Conservation (phyloP, 2,888 invertebrate species). For the Coenonympha glycerion region DNA sequence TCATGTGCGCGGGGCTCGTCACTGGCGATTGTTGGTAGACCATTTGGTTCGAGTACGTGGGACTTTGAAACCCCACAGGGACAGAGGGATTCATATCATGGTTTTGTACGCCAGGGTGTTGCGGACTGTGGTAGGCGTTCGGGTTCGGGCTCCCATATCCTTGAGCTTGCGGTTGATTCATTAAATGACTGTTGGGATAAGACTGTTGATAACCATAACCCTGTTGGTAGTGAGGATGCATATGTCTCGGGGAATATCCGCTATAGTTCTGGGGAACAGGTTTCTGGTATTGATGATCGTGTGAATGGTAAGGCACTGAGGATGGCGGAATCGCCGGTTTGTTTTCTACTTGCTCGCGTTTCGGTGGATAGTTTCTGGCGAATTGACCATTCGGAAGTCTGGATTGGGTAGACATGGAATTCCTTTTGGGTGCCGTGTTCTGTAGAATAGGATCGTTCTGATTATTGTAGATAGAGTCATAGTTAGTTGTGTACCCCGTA, state of each 20-base stretch:
- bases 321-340: conserved; percentile 39
- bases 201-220: conserved; percentile 61
- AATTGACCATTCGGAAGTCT: conserved; percentile 61
- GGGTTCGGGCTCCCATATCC: conserved; percentile 59
- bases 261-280: conserved; percentile 50
- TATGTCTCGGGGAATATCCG: conserved; percentile 56
- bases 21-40: conserved; percentile 43
- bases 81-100: conserved; percentile 56
- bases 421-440: conserved; percentile 56
- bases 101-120: conserved; percentile 61
- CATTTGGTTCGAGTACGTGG: conserved; percentile 59
- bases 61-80: conserved; percentile 63
- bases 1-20: conserved; percentile 56
- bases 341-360: conserved; percentile 49
- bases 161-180: conserved; percentile 51
- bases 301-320: conserved; percentile 57
- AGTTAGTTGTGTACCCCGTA: conserved; percentile 66
- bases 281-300: conserved; percentile 71
- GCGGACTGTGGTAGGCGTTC: conserved; percentile 60
- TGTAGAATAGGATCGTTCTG: conserved; percentile 55
- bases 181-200: conserved; percentile 55
- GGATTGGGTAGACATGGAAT: conserved; percentile 55
- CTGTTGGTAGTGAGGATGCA: conserved; percentile 59
- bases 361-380: conserved; percentile 49
- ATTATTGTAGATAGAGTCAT: conserved; percentile 66